Base-by-base conservation (phyloP, 2,113 vertebrate genomes). In the Sinosuthora webbiana region DNA sequence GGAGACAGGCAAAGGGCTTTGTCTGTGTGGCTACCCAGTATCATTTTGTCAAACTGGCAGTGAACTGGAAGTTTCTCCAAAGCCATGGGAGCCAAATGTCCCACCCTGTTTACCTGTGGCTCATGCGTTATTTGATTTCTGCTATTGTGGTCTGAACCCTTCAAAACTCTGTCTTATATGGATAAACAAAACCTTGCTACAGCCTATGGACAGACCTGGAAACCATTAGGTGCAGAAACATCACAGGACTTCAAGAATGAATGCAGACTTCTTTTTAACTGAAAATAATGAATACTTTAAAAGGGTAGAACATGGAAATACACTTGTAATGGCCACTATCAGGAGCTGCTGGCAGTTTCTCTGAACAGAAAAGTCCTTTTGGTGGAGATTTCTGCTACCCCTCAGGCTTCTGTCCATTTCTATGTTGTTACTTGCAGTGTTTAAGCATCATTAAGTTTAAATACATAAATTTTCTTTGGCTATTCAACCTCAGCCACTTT, bases 401-500 rank as follows among this genome's bases (percentile, higher is more conserved):
- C 44, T 90, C 83, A 63, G 90, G 70, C 75, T 85, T 87, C 70
- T 94, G 75, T 77, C 63, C 56, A 47, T 83, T 92, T 93, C 44
- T 78, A 0, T 44, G 59, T 80, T 70, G 35, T 78, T 77, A 75
- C 85, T 90, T 86, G 68, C 68, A 92, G 23, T 60, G 35, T 95
- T 95, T 77, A 92, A 95, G 79, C 63, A 47, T 87, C 79, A 77
- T 93, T 88, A 95, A 91, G 44, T 89, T 96, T 92, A 93, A 95
- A 78, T 83, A 85, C 83, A 69, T 92, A 86, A 27, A 92, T 95
- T 91, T 82, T 93, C 94, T 86, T 94, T 49, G 82, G 60, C 87
- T 96, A 47, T 92, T 95, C 83, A 94, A 89, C 56, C 27, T 52
- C 49, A 64, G 23, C n/a, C 73, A 60, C 88, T 84, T 90, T 95